Evolutionary conservation across 2,888 invertebrate species (phyloP), one percentile per base, ranked within the genome.

Genomic region (Cheilosia vulpina): DNA sequence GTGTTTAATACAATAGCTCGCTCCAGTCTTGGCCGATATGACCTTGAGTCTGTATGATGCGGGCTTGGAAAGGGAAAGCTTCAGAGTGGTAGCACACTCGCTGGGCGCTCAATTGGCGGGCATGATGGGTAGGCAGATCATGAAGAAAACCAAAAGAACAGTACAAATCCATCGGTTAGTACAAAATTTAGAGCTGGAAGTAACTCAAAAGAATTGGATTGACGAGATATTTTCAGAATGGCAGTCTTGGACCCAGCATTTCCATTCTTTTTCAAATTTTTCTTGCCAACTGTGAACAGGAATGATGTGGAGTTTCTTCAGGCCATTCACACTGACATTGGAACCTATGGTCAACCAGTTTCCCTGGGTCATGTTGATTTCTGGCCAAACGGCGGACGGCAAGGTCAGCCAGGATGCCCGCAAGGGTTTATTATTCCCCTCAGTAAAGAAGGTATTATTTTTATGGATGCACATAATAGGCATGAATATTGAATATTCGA

Each of bases 391-490:
- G 85, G 85, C 15, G 85, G 85, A 2, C n/a, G 1, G 1, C 80
- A 73, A 47, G 80, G 76, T 11, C 85, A 85, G 4, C 85, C 85
- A 24, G 85, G 85, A 38, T 85, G 85, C 38, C 81, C 85, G 27
- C 27, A 38, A 34, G 75, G 73, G 45, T 45, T 81, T 24, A 24
- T 81, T 31, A 9, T 81, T n/a, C 80, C 80, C 27, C 62, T 85
- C 11, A 72, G 76, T 50, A 43, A 66, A 0, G 76, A 85, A 62
- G 81, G 85, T 78, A 43, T 38, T 41, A 4, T 0, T n/a, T 45
- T 57, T 47, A 6, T 19, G 2, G 19, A 9, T 47, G 4, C 38
- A 38, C 15, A 57, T 15, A 19, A 58, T 9, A 15, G 1, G 1
- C 1, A 38, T 2, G 3, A 1, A 27, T 2, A 4, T 13, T 2